Evolutionary conservation across 1,140 invertebrate species (phyloP).

Genomic region (Caerostris extrusa): DNA sequence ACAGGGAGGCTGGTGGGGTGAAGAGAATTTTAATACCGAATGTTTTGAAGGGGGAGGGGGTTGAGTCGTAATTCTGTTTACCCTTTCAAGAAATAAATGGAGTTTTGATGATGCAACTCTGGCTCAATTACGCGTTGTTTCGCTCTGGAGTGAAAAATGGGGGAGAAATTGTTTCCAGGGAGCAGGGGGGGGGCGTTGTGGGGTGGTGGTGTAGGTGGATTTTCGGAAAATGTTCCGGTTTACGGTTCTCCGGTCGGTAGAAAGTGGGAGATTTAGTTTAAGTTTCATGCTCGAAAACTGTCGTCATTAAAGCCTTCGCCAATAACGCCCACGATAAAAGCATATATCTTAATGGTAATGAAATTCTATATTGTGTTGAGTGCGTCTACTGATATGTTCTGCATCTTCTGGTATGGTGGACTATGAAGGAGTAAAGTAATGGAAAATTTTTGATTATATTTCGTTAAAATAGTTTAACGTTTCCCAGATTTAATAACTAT

Average conservation of each 20-base stretch:
- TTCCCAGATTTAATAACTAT: no score
- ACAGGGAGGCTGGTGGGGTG: neutral
- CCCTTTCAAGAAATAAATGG: no score
- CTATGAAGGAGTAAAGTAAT: no score
- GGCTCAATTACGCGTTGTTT: conserved; percentile 18
- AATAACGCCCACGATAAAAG: no score
- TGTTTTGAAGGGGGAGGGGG: neutral
- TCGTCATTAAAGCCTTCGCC: neutral
- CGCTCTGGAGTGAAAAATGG: conserved; percentile 16
- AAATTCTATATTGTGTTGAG: no score
- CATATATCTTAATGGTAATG: no score
- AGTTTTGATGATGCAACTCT: conserved; percentile 42
- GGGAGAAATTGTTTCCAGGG: neutral
- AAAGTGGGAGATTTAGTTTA: neutral
- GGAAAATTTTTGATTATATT: no score
- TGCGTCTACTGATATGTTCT: no score
- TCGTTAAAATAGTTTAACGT: no score
- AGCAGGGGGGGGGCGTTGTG: neutral
- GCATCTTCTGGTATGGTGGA: no score
- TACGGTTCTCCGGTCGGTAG: no score
- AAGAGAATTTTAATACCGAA: conserved; percentile 7
- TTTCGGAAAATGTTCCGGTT: neutral
- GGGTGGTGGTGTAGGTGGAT: neutral
- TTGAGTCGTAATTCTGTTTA: neutral
- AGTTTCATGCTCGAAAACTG: neutral